Evolutionary conservation across 1,140 invertebrate genomes (phyloP), one percentile per base, ranked within the genome.

Genomic region (Leptinotarsa lineolata): DNA sequence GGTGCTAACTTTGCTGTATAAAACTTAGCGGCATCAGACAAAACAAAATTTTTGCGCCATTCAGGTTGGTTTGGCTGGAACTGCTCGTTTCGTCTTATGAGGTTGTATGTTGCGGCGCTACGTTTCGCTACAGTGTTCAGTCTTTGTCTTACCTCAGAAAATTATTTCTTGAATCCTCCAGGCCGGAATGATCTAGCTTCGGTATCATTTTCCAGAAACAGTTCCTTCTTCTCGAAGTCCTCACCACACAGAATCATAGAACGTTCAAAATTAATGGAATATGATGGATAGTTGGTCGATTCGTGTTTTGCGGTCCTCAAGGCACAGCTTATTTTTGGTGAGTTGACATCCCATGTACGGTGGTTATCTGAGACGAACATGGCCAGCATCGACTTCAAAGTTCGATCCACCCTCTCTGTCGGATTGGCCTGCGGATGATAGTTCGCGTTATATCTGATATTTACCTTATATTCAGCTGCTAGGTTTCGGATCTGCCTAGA

Each of bases 401-500:
- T 77, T 21, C 79, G 60, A 68, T 84, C 84, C 0, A 77, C 69
- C 22, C 83, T 72, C 70, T 84, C 84, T 0, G 70, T 73, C n/a
- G n/a, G n/a, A n/a, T n/a, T n/a, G n/a, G 21, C 21, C 21, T 22
- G 21, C 21, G 77, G 67, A 30, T 67, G 65, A 76, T 76, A 78
- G 18, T 66, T 20, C 1, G 74, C 63, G 24, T 73, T 78, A 22
- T 21, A 76, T 48, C 46, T 16, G n/a, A 67, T 64, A 21, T 71
- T 61, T 0, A 70, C 22, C 13, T 65, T 21, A 67, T 72, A 78
- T 6, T 20, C 21, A 1, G 61, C 21, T 16, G 46, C 30, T 16
- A 78, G 18, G 11, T 74, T 68, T 16, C 12, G 44, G 72, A 66
- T 60, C n/a, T 60, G 59, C 5, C 59, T 5, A 60, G 59, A 60